Percentiles rank a stretch among this genome's conserved stretches.
Evolutionary conservation across 2,888 invertebrate species (phyloP).

Genomic region (Chloroclystis v-ata): DNA sequence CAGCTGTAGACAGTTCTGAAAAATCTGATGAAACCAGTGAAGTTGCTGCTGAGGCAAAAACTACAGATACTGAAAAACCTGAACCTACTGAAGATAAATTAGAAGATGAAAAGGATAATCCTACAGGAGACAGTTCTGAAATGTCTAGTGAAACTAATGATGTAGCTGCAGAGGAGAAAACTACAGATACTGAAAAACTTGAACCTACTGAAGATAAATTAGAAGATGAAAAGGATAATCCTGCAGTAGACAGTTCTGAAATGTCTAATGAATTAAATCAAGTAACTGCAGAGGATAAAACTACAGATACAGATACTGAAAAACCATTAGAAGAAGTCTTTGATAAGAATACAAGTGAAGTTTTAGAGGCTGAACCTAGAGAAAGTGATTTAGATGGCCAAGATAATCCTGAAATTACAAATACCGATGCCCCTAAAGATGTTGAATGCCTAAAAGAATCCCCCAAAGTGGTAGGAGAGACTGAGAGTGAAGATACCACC

Average conservation of each 20-base stretch:
- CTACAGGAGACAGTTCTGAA: too few relatives aligned
- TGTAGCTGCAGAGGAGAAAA: too few relatives aligned
- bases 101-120: too few relatives aligned
- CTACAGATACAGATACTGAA: background rate
- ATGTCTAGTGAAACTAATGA: too few relatives aligned
- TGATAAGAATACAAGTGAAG: background rate
- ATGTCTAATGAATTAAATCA: constrained; percentile 24
- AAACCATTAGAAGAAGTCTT: background rate
- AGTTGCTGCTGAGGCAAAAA: constrained; percentile 13
- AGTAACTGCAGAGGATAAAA: constrained; percentile 12
- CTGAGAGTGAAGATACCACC: too few relatives aligned
- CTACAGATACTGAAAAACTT: too few relatives aligned
- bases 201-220: background rate
- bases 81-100: constrained; percentile 1
- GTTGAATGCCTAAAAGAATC: too few relatives aligned
- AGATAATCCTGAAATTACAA: too few relatives aligned
- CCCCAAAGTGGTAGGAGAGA: too few relatives aligned
- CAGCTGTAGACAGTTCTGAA: background rate
- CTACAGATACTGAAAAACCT: background rate
- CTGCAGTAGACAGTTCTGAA: background rate
- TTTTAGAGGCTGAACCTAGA: background rate
- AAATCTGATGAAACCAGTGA: constrained; percentile 25
- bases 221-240: background rate
- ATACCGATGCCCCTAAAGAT: too few relatives aligned
- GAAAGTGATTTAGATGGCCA: background rate